Evolutionary conservation across 2,113 vertebrate genomes (phyloP).

Genomic region (Smithornis capensis): DNA sequence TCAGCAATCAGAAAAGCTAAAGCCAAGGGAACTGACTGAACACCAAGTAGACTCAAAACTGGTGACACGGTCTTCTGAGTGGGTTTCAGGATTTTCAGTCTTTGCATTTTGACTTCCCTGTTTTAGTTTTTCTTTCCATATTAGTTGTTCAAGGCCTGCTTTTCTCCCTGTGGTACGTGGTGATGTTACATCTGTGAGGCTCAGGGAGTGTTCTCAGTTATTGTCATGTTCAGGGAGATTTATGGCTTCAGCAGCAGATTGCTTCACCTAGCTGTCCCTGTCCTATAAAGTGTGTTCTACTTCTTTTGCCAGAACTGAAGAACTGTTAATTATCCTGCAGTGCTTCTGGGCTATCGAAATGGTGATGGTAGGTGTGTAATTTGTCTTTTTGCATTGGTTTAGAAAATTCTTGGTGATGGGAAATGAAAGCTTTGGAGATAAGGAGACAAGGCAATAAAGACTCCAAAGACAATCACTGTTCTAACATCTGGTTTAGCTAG

Average conservation of each 20-base stretch:
- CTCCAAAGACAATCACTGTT: background rate
- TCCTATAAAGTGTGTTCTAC: slow-evolving; percentile 47
- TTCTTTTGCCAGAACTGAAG: slow-evolving; percentile 54
- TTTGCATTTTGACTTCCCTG: background rate
- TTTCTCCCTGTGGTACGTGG: background rate
- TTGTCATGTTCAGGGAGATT: background rate
- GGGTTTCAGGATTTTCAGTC: background rate
- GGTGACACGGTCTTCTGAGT: background rate
- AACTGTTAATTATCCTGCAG: slow-evolving; percentile 51
- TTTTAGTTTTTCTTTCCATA: background rate
- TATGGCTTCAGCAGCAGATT: slow-evolving; percentile 3
- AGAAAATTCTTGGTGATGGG: slow-evolving; percentile 20
- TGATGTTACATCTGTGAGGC: background rate
- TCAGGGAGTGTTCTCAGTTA: background rate
- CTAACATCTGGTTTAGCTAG: background rate
- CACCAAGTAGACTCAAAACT: background rate
- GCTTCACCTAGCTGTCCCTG: slow-evolving; percentile 1
- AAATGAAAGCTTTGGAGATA: background rate
- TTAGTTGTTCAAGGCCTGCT: background rate
- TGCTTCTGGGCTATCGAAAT: slow-evolving; percentile 57
- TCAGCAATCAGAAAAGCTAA: background rate
- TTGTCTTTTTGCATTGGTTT: slow-evolving; percentile 55
- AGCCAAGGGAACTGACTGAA: background rate
- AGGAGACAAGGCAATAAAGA: background rate
- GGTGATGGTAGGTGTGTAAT: slow-evolving; percentile 56